phyloP scores from a whole-genome alignment of 2,113 vertebrate genomes.

The Ailurus styani region DNA sequence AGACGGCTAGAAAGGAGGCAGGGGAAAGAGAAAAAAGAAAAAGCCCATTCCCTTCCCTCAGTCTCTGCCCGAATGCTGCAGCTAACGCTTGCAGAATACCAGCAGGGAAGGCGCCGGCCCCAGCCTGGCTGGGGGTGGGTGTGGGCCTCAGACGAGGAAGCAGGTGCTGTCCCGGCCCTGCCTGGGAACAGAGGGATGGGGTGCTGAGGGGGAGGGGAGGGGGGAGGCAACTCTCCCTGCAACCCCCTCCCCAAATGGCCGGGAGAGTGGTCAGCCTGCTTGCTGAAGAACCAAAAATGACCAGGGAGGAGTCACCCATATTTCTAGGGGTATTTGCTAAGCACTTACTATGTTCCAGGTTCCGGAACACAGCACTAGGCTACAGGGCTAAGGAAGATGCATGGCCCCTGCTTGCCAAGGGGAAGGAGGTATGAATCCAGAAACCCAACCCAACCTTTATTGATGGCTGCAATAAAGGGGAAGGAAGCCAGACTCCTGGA shows the following conservation, averaged over 20 bases:
- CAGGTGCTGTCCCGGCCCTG: neutral
- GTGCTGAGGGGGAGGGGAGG: rapidly evolving
- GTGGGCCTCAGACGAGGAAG: neutral
- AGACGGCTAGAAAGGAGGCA: neutral
- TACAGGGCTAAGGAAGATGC: rapidly evolving
- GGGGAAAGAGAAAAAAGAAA: neutral
- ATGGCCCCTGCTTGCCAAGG: neutral
- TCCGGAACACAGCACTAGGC: neutral
- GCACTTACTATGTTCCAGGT: neutral
- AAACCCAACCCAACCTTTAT: too few relatives aligned
- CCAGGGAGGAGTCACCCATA: rapidly evolving
- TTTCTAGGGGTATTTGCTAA: neutral
- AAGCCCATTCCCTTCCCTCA: neutral
- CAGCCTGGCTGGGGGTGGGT: neutral
- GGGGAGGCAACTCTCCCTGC: neutral
- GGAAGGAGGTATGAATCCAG: neutral
- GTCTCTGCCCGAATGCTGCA: too few relatives aligned
- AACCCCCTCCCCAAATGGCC: neutral
- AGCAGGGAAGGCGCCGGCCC: neutral
- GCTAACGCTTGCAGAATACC: neutral
- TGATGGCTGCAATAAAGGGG: neutral
- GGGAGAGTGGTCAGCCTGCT: neutral
- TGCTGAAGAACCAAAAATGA: too few relatives aligned
- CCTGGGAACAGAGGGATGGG: neutral
- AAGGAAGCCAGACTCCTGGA: neutral